A percentile compares a stretch with the other conserved stretches of the same genome.
phyloP scores from a whole-genome alignment of 2,113 vertebrate species.

The Psilopogon haemacephalus region DNA sequence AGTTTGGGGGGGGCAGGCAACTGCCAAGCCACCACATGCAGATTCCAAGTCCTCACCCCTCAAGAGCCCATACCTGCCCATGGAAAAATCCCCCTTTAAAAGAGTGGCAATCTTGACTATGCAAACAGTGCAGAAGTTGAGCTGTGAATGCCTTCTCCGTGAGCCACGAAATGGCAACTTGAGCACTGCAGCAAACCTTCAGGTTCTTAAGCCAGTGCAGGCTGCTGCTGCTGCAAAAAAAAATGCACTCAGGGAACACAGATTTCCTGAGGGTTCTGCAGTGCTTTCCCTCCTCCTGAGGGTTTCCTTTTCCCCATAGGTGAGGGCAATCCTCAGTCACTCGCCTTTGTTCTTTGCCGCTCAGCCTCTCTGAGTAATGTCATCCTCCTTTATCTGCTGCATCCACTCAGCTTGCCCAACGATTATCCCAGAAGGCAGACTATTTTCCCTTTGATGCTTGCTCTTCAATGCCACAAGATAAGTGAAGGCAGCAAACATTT shows the following conservation, averaged over 20 bases:
- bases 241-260: neutral
- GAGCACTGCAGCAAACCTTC: neutral
- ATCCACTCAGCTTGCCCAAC: neutral
- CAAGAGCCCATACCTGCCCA: neutral
- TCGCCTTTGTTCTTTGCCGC: neutral
- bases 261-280: neutral
- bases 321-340: neutral
- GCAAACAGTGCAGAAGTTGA: conserved; percentile 16
- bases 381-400: conserved; percentile 28
- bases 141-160: neutral
- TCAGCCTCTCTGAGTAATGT: neutral
- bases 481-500: neutral
- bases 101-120: neutral
- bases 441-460: conserved; percentile 30
- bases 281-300: neutral
- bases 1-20: no score
- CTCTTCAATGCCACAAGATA: conserved; percentile 27
- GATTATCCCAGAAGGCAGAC: conserved; percentile 4
- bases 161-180: neutral
- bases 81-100: conserved; percentile 38
- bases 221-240: no score
- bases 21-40: no score
- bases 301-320: neutral
- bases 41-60: conserved; percentile 7
- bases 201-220: neutral